Conservation (phyloP, 2,888 invertebrate genomes). For the Lypha dubia region DNA sequence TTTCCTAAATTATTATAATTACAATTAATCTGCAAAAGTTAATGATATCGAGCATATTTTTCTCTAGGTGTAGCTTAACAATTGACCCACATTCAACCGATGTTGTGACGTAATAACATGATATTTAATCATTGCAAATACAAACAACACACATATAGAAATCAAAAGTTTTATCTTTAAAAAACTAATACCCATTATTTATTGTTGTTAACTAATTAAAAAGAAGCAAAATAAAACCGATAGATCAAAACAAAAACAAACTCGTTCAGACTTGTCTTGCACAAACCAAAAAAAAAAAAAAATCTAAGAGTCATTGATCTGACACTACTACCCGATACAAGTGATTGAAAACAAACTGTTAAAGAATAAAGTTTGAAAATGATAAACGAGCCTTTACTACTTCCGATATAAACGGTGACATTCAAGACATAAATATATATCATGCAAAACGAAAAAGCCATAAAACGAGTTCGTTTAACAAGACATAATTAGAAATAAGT, state of each 20-base stretch:
- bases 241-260: conserved; percentile 18
- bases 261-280: conserved; percentile 19
- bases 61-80: conserved; percentile 18
- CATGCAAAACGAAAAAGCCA: conserved; percentile 17
- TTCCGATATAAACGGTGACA: conserved; percentile 61
- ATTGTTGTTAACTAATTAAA: conserved; percentile 31
- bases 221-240: background rate
- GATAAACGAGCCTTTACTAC: conserved; percentile 51
- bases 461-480: conserved; percentile 19
- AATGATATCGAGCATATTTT: conserved; percentile 2
- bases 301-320: conserved; percentile 52
- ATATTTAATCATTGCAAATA: conserved; percentile 42
- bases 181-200: conserved; percentile 24
- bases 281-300: background rate
- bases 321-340: too few species aligned
- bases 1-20: too few species aligned
- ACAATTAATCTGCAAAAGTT: too few species aligned
- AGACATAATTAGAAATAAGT: background rate
- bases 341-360: conserved; percentile 5
- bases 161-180: conserved; percentile 4
- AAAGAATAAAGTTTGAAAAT: background rate
- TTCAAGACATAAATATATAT: conserved; percentile 30
- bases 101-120: conserved; percentile 44
- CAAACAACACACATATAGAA: conserved; percentile 24
- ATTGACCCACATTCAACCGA: conserved; percentile 35